Percentiles rank a stretch among this genome's conserved stretches.
Evolutionary conservation across 2,797 vertebrate genomes (phyloP).

Genomic region (Parauchenoglanis punctatus): DNA sequence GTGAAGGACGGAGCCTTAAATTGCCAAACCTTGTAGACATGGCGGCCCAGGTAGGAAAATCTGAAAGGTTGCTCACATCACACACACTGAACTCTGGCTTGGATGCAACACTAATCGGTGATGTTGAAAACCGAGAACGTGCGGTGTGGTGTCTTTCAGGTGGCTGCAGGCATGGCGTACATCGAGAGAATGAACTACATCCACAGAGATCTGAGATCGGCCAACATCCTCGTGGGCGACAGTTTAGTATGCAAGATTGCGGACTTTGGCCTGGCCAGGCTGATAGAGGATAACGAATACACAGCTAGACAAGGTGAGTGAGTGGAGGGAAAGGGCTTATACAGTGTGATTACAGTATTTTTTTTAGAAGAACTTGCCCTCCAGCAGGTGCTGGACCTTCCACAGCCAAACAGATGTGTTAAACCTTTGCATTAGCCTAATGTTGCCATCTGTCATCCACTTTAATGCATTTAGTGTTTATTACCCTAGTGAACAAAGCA

Average conservation of each 20-base stretch:
- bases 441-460: not conserved
- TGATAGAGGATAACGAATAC: conserved; percentile 99
- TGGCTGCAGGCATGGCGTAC: conserved; percentile 98
- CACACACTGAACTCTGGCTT: not conserved
- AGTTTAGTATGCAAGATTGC: conserved; percentile 98
- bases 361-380: not conserved
- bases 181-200: conserved; percentile 99
- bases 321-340: not conserved
- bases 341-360: not conserved
- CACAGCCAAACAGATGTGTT: not conserved
- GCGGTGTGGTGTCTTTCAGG: conserved; percentile 72
- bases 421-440: not conserved
- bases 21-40: conserved; percentile 97
- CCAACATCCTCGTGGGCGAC: conserved; percentile 96
- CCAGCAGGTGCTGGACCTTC: not conserved
- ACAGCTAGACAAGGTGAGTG: conserved; percentile 94
- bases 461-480: not conserved
- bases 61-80: not conserved
- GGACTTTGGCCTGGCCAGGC: conserved; percentile 93
- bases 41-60: conserved; percentile 89
- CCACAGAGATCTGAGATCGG: conserved; percentile 94
- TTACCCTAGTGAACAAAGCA: not conserved
- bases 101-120: not conserved
- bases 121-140: not conserved
- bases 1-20: conserved; percentile 94